Evolutionary conservation across 2,113 vertebrate species (phyloP), one percentile per base, ranked within the genome.

Genomic region (Archocentrus centrarchus): DNA sequence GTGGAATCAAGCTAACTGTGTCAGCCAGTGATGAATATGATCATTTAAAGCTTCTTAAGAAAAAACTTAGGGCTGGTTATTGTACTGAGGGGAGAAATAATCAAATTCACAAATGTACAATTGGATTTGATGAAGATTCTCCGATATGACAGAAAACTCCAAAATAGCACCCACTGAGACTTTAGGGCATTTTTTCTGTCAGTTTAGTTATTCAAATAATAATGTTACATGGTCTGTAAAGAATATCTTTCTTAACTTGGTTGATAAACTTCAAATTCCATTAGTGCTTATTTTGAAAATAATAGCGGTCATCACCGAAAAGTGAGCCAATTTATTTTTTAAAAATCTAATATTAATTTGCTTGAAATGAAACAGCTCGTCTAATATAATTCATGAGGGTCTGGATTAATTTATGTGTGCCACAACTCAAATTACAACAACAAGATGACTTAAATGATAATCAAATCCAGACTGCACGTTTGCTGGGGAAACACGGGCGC

Each of bases 361-460:
- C 30, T 47, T 39, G 15, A 63, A 61, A 5, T 58, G 7, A 73
- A 91, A 76, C 27, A 1, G 3, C 75, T 62, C 66, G 20, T 59
- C 6, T 27, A 39, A 22, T 62, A 11, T 55, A 27, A 82, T 83
- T 58, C 37, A 35, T 15, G 44, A 77, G 53, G 13, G 27, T 2
- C 18, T 32, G n/a, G 59, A 58, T 61, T 84, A 59, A 78, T 86
- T 79, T 70, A n/a, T 44, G 18, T 22, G 22, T 22, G 15, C 55
- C 7, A 20, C 59, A 55, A 53, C 50, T 85, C 53, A 81, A 73
- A 88, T 41, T 41, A 70, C 59, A 76, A 64, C 57, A 77, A 58
- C 50, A 63, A 77, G 84, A 86, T 61, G 63, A 59, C 59, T 57
- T 50, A 75, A 86, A 82, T 64, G 59, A 85, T 83, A 81, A 79